Percentiles rank a stretch among this genome's conserved stretches.
Evolutionary conservation across 2,888 invertebrate species (phyloP).

Genomic region (Drosophila colorata): DNA sequence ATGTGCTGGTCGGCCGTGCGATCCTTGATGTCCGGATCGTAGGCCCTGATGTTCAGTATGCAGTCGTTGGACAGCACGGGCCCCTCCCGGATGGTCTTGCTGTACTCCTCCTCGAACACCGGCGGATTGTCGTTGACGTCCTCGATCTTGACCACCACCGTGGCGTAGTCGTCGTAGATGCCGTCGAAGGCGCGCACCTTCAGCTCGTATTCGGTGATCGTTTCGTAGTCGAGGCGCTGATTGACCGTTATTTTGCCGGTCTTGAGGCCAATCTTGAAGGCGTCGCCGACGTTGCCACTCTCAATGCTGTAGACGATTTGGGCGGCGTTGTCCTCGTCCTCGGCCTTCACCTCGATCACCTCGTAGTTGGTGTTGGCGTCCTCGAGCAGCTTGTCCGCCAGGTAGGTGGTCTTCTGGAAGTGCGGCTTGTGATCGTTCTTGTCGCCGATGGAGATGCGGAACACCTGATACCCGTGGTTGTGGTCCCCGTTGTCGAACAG

Average conservation of each 20-base stretch:
- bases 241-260: constrained; percentile 95
- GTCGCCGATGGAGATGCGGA: constrained; percentile 96
- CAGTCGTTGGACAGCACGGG: constrained; percentile 88
- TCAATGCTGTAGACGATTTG: constrained; percentile 94
- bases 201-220: constrained; percentile 93
- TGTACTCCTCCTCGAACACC: constrained; percentile 90
- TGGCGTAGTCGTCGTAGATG: constrained; percentile 92
- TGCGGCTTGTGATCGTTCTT: constrained; percentile 97
- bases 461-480: constrained; percentile 92
- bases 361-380: constrained; percentile 93
- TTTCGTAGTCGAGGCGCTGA: constrained; percentile 92
- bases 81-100: constrained; percentile 92
- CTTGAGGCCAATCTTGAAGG: constrained; percentile 93
- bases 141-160: constrained; percentile 93
- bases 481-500: constrained; percentile 88
- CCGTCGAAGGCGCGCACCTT: constrained; percentile 94
- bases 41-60: constrained; percentile 90
- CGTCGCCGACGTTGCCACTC: constrained; percentile 93
- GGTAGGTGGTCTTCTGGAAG: constrained; percentile 91
- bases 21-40: constrained; percentile 94
- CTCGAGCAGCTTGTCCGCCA: constrained; percentile 92
- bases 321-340: constrained; percentile 95
- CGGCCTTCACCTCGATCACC: constrained; percentile 94
- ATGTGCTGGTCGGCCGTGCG: constrained; percentile 91
- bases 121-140: constrained; percentile 98